phyloP scores from a whole-genome alignment of 2,888 invertebrate genomes.

The Chrysolina americana region DNA sequence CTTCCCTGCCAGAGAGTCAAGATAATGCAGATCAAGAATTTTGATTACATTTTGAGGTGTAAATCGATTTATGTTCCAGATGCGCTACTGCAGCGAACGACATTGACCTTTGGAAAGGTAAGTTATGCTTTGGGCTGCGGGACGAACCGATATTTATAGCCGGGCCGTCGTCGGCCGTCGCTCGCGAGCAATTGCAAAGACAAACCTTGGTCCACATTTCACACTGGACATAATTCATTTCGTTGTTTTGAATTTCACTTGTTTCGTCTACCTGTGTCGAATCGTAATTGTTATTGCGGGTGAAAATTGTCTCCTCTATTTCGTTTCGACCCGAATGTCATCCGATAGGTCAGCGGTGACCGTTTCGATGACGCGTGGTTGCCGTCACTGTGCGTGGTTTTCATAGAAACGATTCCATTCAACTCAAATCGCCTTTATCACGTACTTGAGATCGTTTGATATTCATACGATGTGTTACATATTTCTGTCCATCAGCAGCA shows the following conservation, averaged over 20 bases:
- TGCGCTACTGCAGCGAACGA: conserved; percentile 19
- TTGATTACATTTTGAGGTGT: too few relatives aligned
- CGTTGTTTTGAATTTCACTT: conserved; percentile 31
- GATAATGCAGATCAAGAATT: too few relatives aligned
- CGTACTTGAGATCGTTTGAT: too few relatives aligned
- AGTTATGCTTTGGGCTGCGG: conserved; percentile 9
- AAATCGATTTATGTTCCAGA: not conserved
- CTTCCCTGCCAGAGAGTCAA: too few relatives aligned
- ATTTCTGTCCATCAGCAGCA: too few relatives aligned
- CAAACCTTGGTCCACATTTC: conserved; percentile 49
- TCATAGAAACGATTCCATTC: not conserved
- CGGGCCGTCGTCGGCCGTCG: not conserved
- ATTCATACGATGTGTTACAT: too few relatives aligned
- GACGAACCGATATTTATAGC: conserved; percentile 12
- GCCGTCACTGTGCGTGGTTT: not conserved
- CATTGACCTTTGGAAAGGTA: conserved; percentile 46
- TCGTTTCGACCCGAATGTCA: conserved; percentile 2
- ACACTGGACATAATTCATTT: conserved; percentile 24
- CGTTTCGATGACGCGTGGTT: not conserved
- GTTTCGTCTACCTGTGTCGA: conserved; percentile 30
- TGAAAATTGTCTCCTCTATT: conserved; percentile 1
- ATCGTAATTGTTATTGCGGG: conserved; percentile 15
- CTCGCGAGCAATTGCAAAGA: conserved; percentile 36
- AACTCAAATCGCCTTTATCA: too few relatives aligned
- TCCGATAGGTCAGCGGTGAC: not conserved